Conservation (phyloP, 2,888 invertebrate genomes). For the Hemithea aestivaria region DNA sequence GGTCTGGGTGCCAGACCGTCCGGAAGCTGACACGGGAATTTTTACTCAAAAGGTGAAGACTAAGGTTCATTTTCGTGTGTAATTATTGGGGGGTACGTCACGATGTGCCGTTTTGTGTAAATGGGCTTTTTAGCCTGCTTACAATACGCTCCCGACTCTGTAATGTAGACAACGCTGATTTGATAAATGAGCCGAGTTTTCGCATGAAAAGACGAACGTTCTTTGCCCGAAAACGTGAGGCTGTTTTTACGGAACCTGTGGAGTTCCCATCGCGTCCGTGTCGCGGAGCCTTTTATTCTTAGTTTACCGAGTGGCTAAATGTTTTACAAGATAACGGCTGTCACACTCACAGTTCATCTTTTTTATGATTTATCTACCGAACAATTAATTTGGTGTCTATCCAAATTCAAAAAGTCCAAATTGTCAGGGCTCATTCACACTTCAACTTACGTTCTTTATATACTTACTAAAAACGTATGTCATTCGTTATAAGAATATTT, state of each 20-base stretch:
- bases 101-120: constrained; percentile 50
- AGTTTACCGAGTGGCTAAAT: constrained; percentile 27
- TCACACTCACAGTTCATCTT: constrained; percentile 18
- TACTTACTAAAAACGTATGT: too few species aligned
- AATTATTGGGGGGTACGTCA: constrained; percentile 38
- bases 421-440: too few species aligned
- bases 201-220: constrained; percentile 57
- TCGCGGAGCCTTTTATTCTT: constrained; percentile 38
- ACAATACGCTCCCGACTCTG: constrained; percentile 57
- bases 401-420: too few species aligned
- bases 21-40: constrained; percentile 21
- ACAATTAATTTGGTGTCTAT: too few species aligned
- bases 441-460: too few species aligned
- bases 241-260: constrained; percentile 53
- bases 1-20: constrained; percentile 23
- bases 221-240: constrained; percentile 45
- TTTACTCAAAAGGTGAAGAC: constrained; percentile 20
- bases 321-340: constrained; percentile 24
- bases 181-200: constrained; percentile 69
- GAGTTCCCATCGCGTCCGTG: constrained; percentile 40
- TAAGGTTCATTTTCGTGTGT: constrained; percentile 49
- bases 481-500: too few species aligned
- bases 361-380: constrained; percentile 11
- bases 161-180: constrained; percentile 70
- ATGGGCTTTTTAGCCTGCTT: constrained; percentile 64